Evolutionary conservation across 2,888 invertebrate genomes (phyloP), one percentile per base, ranked within the genome.

Genomic region (Dascillus cervinus): DNA sequence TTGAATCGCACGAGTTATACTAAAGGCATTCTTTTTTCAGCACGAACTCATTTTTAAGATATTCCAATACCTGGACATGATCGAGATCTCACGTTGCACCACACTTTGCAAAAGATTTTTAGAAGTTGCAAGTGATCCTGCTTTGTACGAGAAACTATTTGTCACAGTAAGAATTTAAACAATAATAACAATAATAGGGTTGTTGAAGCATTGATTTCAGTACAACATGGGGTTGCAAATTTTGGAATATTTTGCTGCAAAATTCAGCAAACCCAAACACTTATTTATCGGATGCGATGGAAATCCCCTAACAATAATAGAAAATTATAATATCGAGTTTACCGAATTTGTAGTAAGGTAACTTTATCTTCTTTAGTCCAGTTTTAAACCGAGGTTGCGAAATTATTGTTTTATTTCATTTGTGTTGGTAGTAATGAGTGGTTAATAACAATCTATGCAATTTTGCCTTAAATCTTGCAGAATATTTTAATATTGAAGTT

Each of bases 21-120:
- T 31, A 22, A 26, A 22, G 20, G 8, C 6, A 1, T 22, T 31
- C 26, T 27, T 15, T 29, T 50, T 53, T 32, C 31, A 55, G 55
- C 46, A 49, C 34, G 37, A 47, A 32, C 31, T 53, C 29, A 35
- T 55, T 27, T 32, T 52, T 22, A 47, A 44, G 26, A 52, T 55
- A 30, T 55, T 54, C 25, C 39, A 46, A 35, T 45, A 50, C 31
- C 37, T 55, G 34, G 55, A 55, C 26, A 43, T 54, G 26, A 47
- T 51, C 38, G 48, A 50, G 3, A 48, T 55, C 12, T 44, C 42
- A 22, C 37, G 43, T 13, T 54, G 53, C 49, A 49, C 53, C 23
- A 47, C 42, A 30, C 23, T 55, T 26, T 55, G 55, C 40, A 49
- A 47, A 43, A 52, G 47, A 15, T 49, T 55, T 24, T 43, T 51